phyloP scores from a whole-genome alignment of 1,140 invertebrate genomes.

The Cotesia chilonis region DNA sequence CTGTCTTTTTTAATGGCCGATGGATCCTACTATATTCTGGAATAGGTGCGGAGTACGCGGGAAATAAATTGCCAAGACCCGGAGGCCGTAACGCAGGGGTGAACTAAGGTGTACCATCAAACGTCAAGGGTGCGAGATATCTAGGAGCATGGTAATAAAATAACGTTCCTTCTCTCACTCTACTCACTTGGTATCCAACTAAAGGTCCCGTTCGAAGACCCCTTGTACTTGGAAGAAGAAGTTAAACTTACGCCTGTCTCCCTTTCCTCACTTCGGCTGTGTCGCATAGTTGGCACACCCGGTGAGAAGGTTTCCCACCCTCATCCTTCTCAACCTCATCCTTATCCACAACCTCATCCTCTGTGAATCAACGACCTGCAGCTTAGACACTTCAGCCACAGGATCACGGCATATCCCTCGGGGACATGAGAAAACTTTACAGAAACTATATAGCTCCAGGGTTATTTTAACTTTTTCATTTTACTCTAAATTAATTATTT shows the following conservation, averaged over 20 bases:
- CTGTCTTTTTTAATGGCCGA: slow-evolving; percentile 12
- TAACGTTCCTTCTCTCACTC: slow-evolving; percentile 46
- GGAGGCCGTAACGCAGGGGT: slow-evolving; percentile 22
- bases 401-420: neutral
- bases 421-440: slow-evolving; percentile 1
- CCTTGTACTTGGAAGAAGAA: slow-evolving; percentile 44
- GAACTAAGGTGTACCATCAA: slow-evolving; percentile 39
- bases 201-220: slow-evolving; percentile 45
- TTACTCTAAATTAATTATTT: slow-evolving; percentile 14
- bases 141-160: slow-evolving; percentile 55
- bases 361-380: slow-evolving; percentile 20
- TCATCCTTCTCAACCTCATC: neutral
- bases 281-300: slow-evolving; percentile 31
- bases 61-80: slow-evolving; percentile 45
- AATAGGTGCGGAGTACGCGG: slow-evolving; percentile 27
- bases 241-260: slow-evolving; percentile 46
- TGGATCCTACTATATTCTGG: neutral
- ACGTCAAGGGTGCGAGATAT: slow-evolving; percentile 47
- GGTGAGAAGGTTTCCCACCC: neutral
- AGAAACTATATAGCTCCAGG: slow-evolving; percentile 2
- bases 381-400: slow-evolving; percentile 12
- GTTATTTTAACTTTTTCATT: slow-evolving; percentile 19
- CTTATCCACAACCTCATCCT: neutral
- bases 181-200: slow-evolving; percentile 38
- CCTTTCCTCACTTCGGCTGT: neutral